Evolutionary conservation across 2,888 invertebrate genomes (phyloP).

Genomic region (Ormyrus labotus): DNA sequence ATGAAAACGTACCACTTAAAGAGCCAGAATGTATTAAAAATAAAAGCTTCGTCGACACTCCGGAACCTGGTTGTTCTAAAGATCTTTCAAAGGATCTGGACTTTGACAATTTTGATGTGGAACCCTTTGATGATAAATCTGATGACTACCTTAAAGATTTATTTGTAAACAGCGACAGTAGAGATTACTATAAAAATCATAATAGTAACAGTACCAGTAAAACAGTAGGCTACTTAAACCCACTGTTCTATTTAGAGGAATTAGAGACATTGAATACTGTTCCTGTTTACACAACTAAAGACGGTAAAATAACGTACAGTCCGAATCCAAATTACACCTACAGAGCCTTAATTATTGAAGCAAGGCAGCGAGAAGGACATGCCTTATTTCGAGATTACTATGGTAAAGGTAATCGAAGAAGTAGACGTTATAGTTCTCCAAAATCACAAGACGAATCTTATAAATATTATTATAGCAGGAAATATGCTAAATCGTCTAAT

Average conservation of each 20-base stretch:
- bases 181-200: slow-evolving; percentile 28
- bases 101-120: slow-evolving; percentile 65
- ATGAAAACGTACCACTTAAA: slow-evolving; percentile 38
- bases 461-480: slow-evolving; percentile 24
- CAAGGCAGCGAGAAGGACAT: slow-evolving; percentile 64
- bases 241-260: slow-evolving; percentile 66
- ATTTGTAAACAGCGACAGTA: slow-evolving; percentile 11
- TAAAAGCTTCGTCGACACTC: slow-evolving; percentile 47
- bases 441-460: slow-evolving; percentile 38
- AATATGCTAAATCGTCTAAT: slow-evolving; percentile 33
- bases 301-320: slow-evolving; percentile 73
- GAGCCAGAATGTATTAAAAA: slow-evolving; percentile 41
- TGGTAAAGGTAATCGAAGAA: slow-evolving; percentile 28
- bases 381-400: slow-evolving; percentile 43
- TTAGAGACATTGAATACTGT: slow-evolving; percentile 69
- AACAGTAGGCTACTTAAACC: slow-evolving; percentile 64
- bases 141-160: slow-evolving; percentile 46
- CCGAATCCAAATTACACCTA: slow-evolving; percentile 72
- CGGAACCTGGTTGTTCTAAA: slow-evolving; percentile 57
- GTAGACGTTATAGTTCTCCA: slow-evolving; percentile 23
- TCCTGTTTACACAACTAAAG: slow-evolving; percentile 73
- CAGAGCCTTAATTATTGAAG: slow-evolving; percentile 68
- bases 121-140: slow-evolving; percentile 59
- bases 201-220: slow-evolving; percentile 20
- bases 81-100: slow-evolving; percentile 60